Percentiles rank a stretch among this genome's conserved stretches.
phyloP scores from a whole-genome alignment of 2,888 invertebrate genomes.

The Oscheius onirici region DNA sequence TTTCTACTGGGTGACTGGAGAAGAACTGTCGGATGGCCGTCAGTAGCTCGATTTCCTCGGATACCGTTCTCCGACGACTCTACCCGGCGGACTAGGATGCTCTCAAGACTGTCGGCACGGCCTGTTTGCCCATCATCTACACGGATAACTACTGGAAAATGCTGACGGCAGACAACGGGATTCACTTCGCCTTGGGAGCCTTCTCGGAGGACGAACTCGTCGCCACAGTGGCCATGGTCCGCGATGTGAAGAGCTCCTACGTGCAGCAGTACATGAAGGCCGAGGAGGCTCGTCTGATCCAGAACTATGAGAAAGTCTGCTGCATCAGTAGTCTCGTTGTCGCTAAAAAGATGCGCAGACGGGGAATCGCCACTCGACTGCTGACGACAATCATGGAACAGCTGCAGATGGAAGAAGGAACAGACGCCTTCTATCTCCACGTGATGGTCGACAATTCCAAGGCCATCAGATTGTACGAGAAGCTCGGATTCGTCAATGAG shows the following conservation, averaged over 20 bases:
- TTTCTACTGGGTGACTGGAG: not conserved
- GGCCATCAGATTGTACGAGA: conserved; percentile 10
- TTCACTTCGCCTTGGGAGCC: conserved; percentile 17
- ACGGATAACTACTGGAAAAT: conserved; percentile 4
- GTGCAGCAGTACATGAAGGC: not conserved
- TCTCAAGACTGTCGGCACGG: not conserved
- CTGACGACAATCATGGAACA: conserved; percentile 7
- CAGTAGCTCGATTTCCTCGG: not conserved
- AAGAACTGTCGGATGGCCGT: not conserved
- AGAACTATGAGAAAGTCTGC: conserved; percentile 6
- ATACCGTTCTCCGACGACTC: not conserved
- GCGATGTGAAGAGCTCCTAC: not conserved
- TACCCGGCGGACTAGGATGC: not conserved
- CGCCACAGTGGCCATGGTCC: conserved; percentile 4
- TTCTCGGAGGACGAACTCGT: conserved; percentile 2
- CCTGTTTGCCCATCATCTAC: conserved; percentile 4
- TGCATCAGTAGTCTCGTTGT: conserved; percentile 2
- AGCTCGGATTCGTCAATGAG: not conserved
- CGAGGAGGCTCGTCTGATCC: not conserved
- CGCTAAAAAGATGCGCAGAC: not conserved
- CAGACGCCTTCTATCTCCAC: conserved; percentile 6
- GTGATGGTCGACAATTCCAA: conserved; percentile 15
- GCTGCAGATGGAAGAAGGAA: not conserved
- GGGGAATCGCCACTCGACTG: conserved; percentile 4
- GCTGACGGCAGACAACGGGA: not conserved